Base-by-base conservation (phyloP, 2,797 vertebrate genomes). In the Bufotes viridis region DNA sequence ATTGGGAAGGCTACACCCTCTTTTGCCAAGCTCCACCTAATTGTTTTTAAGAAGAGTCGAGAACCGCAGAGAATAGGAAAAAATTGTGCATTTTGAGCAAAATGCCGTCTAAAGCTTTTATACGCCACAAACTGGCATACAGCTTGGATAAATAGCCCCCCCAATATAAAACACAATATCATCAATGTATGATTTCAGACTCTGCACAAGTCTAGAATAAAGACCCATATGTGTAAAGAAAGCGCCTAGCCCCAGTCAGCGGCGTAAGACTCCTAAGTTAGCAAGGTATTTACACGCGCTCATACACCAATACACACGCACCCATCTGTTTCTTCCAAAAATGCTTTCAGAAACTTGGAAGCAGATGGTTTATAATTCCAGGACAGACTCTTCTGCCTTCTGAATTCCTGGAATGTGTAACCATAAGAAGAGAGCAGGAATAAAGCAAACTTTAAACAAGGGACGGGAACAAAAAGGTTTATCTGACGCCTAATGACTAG, bases 361-460 rank as follows among this genome's bases (percentile, higher is more conserved):
- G 67, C 87, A 88, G 87, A 88, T 88, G 87, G 82, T 85, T 88
- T 88, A 85, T 88, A 88, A 88, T 88, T 88, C 83, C 87, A 88
- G 83, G 87, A 85, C 83, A 88, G 87, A 79, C 87, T 85, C 76
- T 85, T 81, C 65, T 79, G 82, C 87, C 83, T 85, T 72, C 78
- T 85, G 83, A 85, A 88, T 88, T 88, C 87, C 83, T 88, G 87
- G 83, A 88, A 88, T 84, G 82, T 88, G 74, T 88, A 85, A 88
- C 87, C 81, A 88, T 81, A 63, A 85, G 82, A 84, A 84, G 82
- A 34, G 26, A 67, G 22, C 24, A 53, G 29, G 82, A 74, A 85
- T 75, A 80, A 51, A 53, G 76, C 69, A 63, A 57, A 57, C 65
- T 53, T 74, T 85, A 79, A 80, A 76, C 42, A 70, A 81, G 57